Evolutionary conservation across 2,888 invertebrate species (phyloP).

Genomic region (Drosophila vallismaia): DNA sequence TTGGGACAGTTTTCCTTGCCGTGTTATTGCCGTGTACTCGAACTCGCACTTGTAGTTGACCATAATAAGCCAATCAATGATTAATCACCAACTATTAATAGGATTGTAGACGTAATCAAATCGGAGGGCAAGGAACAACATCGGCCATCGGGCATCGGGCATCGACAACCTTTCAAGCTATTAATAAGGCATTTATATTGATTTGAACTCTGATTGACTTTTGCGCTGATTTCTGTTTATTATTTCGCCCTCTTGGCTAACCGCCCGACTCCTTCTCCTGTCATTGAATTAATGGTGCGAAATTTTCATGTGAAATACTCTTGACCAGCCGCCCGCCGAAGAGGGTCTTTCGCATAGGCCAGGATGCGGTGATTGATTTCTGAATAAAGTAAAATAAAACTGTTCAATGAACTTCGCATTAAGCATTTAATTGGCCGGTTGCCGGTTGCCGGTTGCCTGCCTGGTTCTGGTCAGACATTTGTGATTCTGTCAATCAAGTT

Average conservation of each 20-base stretch:
- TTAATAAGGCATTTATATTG: slow-evolving; percentile 72
- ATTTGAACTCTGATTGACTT: slow-evolving; percentile 77
- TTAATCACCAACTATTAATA: slow-evolving; percentile 39
- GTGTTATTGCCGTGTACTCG: slow-evolving; percentile 10
- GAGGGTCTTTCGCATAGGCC: slow-evolving; percentile 8
- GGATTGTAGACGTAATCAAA: slow-evolving; percentile 26
- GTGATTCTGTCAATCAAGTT: slow-evolving; percentile 71
- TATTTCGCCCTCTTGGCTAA: slow-evolving; percentile 59
- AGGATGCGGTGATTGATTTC: slow-evolving; percentile 65
- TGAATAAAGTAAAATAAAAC: slow-evolving; percentile 56
- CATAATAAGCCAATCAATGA: slow-evolving; percentile 9
- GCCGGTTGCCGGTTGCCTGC: slow-evolving; percentile 46
- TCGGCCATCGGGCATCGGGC: background rate
- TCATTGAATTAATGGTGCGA: slow-evolving; percentile 74
- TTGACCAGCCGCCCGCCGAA: slow-evolving; percentile 9
- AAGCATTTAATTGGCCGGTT: slow-evolving; percentile 69
- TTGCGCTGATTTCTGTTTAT: slow-evolving; percentile 69
- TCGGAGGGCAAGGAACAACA: slow-evolving; percentile 5
- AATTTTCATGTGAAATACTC: slow-evolving; percentile 69
- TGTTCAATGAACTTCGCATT: slow-evolving; percentile 71
- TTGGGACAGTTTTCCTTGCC: slow-evolving; percentile 16
- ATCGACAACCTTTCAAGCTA: slow-evolving; percentile 31
- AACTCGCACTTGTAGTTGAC: slow-evolving; percentile 3
- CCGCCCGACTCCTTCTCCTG: slow-evolving; percentile 29
- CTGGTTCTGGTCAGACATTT: slow-evolving; percentile 46